These are phyloP conservation scores for Cydia splendana DNA, from an alignment of 1,140 invertebrate genomes.

Conservation along the genomic window DNA sequence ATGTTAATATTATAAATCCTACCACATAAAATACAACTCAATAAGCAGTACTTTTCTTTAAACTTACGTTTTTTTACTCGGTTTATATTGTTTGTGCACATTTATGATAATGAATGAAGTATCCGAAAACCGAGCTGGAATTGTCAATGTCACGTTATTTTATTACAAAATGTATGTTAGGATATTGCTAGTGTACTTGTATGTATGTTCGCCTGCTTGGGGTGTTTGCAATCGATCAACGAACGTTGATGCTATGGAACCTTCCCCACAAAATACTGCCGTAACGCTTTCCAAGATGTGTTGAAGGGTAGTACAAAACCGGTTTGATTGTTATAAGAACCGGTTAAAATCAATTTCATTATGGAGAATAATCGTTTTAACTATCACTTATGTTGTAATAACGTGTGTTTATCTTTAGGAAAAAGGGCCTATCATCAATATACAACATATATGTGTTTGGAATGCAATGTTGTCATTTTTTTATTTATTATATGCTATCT, in stretches of 20 bases:
- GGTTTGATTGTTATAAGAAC: too few relatives aligned
- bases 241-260: conserved; percentile 5
- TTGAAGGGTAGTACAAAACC: neutral
- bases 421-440: neutral
- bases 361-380: neutral
- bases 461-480: too few relatives aligned
- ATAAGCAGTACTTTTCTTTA: too few relatives aligned
- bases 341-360: neutral
- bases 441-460: neutral
- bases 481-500: neutral
- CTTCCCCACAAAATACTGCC: conserved; percentile 1
- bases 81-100: neutral
- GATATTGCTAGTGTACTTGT: conserved; percentile 29
- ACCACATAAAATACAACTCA: too few relatives aligned
- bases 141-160: conserved; percentile 21
- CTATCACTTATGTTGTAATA: too few relatives aligned
- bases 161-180: conserved; percentile 29
- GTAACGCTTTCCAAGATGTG: neutral
- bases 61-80: too few relatives aligned
- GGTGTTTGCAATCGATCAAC: neutral
- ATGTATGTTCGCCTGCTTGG: conserved; percentile 19
- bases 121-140: neutral
- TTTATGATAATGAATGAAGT: neutral
- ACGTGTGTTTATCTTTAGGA: neutral
- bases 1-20: too few relatives aligned